phyloP scores from a whole-genome alignment of 2,113 vertebrate species.

The Trematomus loennbergii region DNA sequence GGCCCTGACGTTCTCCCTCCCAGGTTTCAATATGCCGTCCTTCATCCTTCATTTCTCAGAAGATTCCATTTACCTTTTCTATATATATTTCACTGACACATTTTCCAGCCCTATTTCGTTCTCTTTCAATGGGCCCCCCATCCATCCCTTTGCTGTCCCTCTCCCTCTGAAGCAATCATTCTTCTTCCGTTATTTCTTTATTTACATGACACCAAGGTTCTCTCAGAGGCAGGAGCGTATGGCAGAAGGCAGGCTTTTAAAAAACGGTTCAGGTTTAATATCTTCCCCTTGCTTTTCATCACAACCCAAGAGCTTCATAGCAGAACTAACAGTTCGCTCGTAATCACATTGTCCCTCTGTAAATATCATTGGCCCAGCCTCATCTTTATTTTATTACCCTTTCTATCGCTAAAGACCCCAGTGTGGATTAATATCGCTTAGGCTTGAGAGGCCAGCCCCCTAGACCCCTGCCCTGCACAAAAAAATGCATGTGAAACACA shows the following conservation, averaged over 20 bases:
- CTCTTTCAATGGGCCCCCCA: not conserved
- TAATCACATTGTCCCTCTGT: conserved; percentile 81
- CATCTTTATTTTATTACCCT: conserved; percentile 84
- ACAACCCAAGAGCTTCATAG: conserved; percentile 67
- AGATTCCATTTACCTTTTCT: conserved; percentile 72
- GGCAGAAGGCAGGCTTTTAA: conserved; percentile 72
- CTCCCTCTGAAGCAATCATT: conserved; percentile 76
- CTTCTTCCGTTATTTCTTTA: conserved; percentile 69
- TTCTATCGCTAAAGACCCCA: conserved; percentile 70
- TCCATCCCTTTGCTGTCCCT: conserved; percentile 40
- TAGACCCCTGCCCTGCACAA: conserved; percentile 40
- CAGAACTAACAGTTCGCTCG: conserved; percentile 78
- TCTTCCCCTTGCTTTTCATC: conserved; percentile 78
- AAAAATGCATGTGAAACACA: conserved; percentile 35
- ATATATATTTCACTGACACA: conserved; percentile 68
- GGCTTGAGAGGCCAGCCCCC: conserved; percentile 40
- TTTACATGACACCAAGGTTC: conserved; percentile 80
- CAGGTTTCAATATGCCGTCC: conserved; percentile 62
- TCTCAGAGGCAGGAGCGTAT: conserved; percentile 60
- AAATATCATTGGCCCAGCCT: conserved; percentile 82
- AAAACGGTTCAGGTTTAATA: conserved; percentile 83
- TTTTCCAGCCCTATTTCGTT: conserved; percentile 51
- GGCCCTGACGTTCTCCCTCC: conserved; percentile 39
- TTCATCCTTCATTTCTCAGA: conserved; percentile 68
- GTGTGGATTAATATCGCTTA: conserved; percentile 67